phyloP scores from a whole-genome alignment of 2,113 vertebrate genomes.

The Anseranas semipalmata region DNA sequence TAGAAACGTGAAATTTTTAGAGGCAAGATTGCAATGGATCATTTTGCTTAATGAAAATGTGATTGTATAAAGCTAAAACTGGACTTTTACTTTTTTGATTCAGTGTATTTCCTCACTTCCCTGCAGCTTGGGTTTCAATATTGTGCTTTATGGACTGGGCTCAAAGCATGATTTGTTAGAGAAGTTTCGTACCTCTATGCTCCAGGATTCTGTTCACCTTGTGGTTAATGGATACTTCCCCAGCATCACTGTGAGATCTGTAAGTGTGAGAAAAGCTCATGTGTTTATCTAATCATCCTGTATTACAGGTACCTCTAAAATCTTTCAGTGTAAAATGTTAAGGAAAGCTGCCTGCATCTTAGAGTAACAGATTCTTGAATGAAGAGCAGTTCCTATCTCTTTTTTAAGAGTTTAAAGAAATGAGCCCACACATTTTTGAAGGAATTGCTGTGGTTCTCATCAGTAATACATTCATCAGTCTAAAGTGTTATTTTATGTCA shows the following conservation, averaged over 20 bases:
- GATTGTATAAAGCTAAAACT: neutral
- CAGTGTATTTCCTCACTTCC: slow-evolving; percentile 18
- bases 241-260: slow-evolving; percentile 92
- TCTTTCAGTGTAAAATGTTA: neutral
- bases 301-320: neutral
- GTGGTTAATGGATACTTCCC: slow-evolving; percentile 98
- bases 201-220: slow-evolving; percentile 86
- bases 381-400: neutral
- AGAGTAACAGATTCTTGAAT: neutral
- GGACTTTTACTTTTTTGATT: neutral
- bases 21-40: neutral
- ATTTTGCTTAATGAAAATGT: slow-evolving; percentile 8
- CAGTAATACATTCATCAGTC: neutral
- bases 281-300: neutral
- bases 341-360: neutral
- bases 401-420: neutral
- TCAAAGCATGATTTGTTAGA: slow-evolving; percentile 93
- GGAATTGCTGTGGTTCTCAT: neutral
- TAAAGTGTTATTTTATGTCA: neutral
- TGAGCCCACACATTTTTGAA: neutral
- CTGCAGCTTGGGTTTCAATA: slow-evolving; percentile 89
- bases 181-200: slow-evolving; percentile 85
- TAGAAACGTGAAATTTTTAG: neutral
- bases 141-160: slow-evolving; percentile 93
- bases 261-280: slow-evolving; percentile 73